Evolutionary conservation across 1,140 invertebrate genomes (phyloP).

Genomic region (Aphaenogaster rudis): DNA sequence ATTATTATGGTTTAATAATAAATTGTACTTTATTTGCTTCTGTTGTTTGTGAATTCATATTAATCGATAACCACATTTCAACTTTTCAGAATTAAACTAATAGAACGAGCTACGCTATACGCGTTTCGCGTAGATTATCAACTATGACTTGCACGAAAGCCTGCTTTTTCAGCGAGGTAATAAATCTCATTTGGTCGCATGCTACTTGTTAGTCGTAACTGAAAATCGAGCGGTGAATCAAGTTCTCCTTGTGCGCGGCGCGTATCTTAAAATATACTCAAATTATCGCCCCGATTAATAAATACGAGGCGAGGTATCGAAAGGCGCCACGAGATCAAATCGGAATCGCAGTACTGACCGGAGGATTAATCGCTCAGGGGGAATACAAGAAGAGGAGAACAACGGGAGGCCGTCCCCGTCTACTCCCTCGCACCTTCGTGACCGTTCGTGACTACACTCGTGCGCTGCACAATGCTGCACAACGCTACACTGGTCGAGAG

Average conservation of each 20-base stretch:
- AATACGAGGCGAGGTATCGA: conserved; percentile 52
- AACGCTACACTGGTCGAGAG: background rate
- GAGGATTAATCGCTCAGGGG: conserved; percentile 44
- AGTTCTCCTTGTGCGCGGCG: background rate
- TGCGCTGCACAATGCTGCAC: conserved; percentile 13
- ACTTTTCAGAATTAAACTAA: conserved; percentile 31
- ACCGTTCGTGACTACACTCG: conserved; percentile 51
- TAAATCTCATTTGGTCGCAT: conserved; percentile 38
- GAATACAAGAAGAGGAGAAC: conserved; percentile 43
- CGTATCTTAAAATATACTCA: conserved; percentile 19
- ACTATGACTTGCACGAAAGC: conserved; percentile 18
- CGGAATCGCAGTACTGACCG: conserved; percentile 39
- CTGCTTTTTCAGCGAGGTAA: conserved; percentile 28
- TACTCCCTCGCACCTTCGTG: conserved; percentile 53
- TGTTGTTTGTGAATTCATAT: background rate
- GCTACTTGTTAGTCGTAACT: conserved; percentile 36
- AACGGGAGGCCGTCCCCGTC: conserved; percentile 27
- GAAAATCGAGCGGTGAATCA: conserved; percentile 40
- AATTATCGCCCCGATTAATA: conserved; percentile 58
- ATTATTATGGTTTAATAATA: conserved; percentile 6
- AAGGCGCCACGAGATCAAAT: conserved; percentile 53
- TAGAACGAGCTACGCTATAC: conserved; percentile 11
- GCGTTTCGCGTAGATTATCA: conserved; percentile 28
- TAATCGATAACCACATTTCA: conserved; percentile 19
- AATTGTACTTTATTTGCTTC: background rate